Percentiles rank a stretch among this genome's conserved stretches.
Conservation (phyloP, 2,888 invertebrate genomes). For the Zelleria hepariella region DNA sequence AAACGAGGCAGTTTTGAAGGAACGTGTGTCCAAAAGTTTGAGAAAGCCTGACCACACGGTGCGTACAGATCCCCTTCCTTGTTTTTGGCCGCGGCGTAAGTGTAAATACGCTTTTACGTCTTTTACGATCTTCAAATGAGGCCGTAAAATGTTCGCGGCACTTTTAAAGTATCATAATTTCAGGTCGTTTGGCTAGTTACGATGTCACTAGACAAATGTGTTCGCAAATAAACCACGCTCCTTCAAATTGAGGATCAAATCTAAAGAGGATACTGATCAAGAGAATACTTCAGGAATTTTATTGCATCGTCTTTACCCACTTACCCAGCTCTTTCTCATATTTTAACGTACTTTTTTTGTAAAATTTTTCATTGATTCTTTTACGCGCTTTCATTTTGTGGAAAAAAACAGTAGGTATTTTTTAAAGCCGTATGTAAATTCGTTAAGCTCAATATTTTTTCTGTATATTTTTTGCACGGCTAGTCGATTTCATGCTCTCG, state of each 20-base stretch:
- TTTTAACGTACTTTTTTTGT: no score
- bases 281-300: no score
- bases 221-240: neutral
- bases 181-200: neutral
- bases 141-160: neutral
- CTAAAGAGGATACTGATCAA: no score
- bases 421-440: neutral
- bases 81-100: neutral
- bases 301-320: no score
- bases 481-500: neutral
- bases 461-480: neutral
- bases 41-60: no score
- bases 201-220: neutral
- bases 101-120: neutral
- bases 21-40: no score
- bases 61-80: neutral
- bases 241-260: no score
- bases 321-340: no score
- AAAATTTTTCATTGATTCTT: no score
- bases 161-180: neutral
- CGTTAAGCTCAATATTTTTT: neutral
- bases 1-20: no score
- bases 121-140: conserved; percentile 1
- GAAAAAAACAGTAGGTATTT: no score
- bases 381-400: no score